Conservation (phyloP, 2,797 vertebrate genomes). For the Rhinoraja longicauda region DNA sequence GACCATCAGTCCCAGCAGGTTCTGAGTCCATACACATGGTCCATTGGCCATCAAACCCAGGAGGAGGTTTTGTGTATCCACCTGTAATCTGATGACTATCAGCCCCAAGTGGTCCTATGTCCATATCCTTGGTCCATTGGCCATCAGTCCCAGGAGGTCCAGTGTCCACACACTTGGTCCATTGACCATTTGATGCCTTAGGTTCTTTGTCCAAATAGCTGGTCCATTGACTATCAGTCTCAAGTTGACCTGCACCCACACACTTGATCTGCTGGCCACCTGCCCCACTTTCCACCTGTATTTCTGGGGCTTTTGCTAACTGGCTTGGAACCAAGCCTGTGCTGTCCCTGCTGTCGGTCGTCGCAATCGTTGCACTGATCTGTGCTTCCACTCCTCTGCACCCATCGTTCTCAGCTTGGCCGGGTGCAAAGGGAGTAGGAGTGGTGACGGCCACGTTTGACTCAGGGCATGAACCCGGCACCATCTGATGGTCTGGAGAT, state of each 20-base stretch:
- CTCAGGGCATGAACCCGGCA: neutral
- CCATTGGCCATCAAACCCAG: neutral
- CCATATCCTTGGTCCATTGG: neutral
- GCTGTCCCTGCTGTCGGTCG: no score
- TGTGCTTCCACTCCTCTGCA: neutral
- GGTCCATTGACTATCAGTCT: neutral
- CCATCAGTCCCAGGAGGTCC: neutral
- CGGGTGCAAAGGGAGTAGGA: no score
- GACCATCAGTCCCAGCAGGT: neutral
- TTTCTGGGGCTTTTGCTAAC: neutral
- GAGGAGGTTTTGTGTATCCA: no score
- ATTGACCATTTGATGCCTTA: neutral
- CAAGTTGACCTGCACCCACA: neutral
- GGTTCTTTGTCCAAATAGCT: neutral
- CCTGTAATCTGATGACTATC: neutral
- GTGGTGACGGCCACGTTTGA: no score
- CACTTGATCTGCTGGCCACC: neutral
- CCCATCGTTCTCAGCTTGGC: neutral
- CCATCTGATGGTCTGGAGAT: neutral
- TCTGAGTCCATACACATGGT: neutral
- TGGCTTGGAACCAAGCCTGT: neutral
- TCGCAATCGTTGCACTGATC: no score
- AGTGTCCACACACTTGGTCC: neutral
- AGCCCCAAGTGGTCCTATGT: neutral
- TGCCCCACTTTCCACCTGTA: neutral